Base-by-base conservation (phyloP, 2,888 invertebrate genomes). In the Papilio elwesi region DNA sequence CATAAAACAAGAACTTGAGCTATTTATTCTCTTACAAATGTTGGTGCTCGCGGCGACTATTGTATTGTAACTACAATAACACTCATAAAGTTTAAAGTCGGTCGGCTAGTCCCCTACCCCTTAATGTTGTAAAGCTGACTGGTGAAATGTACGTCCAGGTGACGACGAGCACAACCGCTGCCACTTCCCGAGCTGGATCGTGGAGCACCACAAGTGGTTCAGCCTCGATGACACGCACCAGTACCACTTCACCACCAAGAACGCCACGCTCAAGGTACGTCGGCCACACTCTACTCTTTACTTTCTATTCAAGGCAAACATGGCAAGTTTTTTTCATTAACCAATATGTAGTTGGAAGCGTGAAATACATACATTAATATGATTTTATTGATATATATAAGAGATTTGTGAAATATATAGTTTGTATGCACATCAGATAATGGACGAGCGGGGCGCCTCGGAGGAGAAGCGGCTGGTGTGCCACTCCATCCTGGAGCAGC, bases 131-230 rank as follows among this genome's bases (percentile, higher is more conserved):
- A 7, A 15, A 36, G 15, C 12, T 15, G 43, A 43, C 8, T 6
- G 9, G 26, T 67, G n/a, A 6, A 9, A 5, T 47, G 43, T 66
- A 12, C 38, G 43, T 86, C 15, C 89, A 96, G 97, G 96, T 73
- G 97, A 96, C 80, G 96, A 96, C 78, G 96, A 96, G 76, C 96
- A 96, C 87, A 95, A 95, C 80, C 94, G 95, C 74, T 97, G 97
- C 87, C 96, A 96, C 83, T 97, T 97, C 88, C 97, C 97, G 0
- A 85, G 93, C 12, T 97, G 97, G 97, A 95, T 97, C 75, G 96
- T 96, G 76, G 95, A 96, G 70, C 97, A 97, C 82, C 96, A 96
- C 88, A 96, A 96, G 79, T 97, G 97, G 97, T 95, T 96, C 87
- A 96, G 96, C 74, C 87, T 97, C 74, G 97, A 97, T 82, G 96